phyloP scores from a whole-genome alignment of 2,113 vertebrate species.

The Python bivittatus region DNA sequence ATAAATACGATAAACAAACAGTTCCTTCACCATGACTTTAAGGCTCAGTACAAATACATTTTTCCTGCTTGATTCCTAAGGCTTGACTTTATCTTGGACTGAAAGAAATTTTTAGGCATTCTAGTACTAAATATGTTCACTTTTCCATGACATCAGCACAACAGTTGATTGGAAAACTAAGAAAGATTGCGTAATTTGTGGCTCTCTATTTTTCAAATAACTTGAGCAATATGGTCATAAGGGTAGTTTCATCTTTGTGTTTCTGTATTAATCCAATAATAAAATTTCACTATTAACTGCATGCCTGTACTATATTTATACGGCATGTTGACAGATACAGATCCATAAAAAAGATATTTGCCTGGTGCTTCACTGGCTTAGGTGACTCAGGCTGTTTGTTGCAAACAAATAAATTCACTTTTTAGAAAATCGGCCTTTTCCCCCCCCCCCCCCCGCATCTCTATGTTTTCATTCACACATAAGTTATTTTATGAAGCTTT shows the following conservation, averaged over 20 bases:
- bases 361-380: constrained; percentile 94
- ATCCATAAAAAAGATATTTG: constrained; percentile 85
- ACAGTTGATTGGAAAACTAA: not conserved
- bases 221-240: not conserved
- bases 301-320: constrained; percentile 5
- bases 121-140: not conserved
- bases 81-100: not conserved
- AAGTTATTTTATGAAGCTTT: not conserved
- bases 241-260: not conserved
- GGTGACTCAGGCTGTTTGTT: constrained; percentile 93
- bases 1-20: no score
- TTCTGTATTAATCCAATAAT: constrained; percentile 12
- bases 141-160: not conserved
- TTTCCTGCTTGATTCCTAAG: not conserved
- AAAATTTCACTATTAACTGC: not conserved
- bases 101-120: not conserved
- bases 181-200: not conserved
- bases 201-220: not conserved
- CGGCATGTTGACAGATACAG: constrained; percentile 39
- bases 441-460: constrained; percentile 18
- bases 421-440: constrained; percentile 77
- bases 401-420: constrained; percentile 87
- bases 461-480: constrained; percentile 41
- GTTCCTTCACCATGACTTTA: no score
- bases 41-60: not conserved